Conservation (phyloP, 2,888 invertebrate species). For the Pterostichus madidus region DNA sequence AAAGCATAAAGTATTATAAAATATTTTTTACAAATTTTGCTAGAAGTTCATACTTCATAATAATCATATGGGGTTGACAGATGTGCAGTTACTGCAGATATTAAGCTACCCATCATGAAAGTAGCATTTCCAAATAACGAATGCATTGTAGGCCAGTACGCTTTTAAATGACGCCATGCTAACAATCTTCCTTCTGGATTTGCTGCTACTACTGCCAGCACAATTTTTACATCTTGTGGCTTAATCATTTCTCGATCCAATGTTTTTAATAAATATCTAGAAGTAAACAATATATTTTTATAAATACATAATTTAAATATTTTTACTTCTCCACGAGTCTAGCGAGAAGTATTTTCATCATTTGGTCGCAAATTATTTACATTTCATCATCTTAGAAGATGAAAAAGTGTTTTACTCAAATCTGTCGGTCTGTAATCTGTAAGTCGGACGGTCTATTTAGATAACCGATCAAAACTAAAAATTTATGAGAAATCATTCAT, state of each 20-base stretch:
- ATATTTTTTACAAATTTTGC: conserved; percentile 54
- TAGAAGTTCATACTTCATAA: conserved; percentile 80
- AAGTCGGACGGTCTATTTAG: no score
- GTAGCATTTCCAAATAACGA: conserved; percentile 83
- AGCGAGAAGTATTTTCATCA: neutral
- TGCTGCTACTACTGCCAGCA: conserved; percentile 85
- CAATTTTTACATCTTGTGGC: conserved; percentile 85
- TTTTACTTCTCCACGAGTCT: neutral
- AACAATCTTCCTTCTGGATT: conserved; percentile 86
- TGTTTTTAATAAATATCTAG: conserved; percentile 86
- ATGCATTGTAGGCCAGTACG: conserved; percentile 84
- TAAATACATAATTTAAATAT: conserved; percentile 2
- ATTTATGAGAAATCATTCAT: no score
- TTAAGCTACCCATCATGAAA: conserved; percentile 82
- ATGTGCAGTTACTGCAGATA: conserved; percentile 83
- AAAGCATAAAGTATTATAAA: conserved; percentile 49
- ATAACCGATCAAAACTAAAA: no score
- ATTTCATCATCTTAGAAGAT: no score
- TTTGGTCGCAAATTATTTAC: no score
- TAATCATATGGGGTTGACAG: conserved; percentile 88
- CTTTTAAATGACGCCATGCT: conserved; percentile 86
- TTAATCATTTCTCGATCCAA: conserved; percentile 85
- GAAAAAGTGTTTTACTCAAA: no score
- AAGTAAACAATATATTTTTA: conserved; percentile 68
- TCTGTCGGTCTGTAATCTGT: no score